Conservation (phyloP, 53 echinoderm and acorn worm species). For the Antedon mediterranea region DNA sequence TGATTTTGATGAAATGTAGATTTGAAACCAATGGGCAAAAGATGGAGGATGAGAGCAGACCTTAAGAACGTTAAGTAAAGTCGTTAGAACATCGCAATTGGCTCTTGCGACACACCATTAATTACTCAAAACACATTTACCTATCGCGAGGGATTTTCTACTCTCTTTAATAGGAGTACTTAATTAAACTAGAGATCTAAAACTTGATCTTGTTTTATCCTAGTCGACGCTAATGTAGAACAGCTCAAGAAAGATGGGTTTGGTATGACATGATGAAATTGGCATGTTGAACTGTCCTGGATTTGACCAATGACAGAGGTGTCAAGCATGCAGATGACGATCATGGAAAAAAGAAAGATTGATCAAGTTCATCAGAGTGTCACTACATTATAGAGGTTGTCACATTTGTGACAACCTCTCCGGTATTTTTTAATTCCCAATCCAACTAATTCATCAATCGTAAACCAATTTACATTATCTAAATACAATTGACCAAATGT, state of each 20-base stretch:
- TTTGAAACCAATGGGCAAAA: background rate
- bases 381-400: too few species aligned
- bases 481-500: too few species aligned
- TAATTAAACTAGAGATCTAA: background rate
- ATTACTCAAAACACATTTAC: background rate
- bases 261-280: background rate
- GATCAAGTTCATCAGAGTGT: background rate
- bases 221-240: background rate
- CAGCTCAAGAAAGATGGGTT: background rate
- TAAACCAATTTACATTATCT: too few species aligned
- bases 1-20: background rate
- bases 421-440: too few species aligned
- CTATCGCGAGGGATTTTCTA: background rate
- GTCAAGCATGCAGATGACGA: background rate
- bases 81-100: background rate
- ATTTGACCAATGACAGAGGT: background rate
- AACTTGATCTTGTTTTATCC: background rate
- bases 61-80: too few species aligned
- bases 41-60: background rate
- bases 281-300: background rate
- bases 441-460: too few species aligned
- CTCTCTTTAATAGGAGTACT: background rate
- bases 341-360: background rate
- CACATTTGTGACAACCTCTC: too few species aligned
- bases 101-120: background rate